Base-by-base conservation (phyloP, 2,113 vertebrate species). In the Equus przewalskii region DNA sequence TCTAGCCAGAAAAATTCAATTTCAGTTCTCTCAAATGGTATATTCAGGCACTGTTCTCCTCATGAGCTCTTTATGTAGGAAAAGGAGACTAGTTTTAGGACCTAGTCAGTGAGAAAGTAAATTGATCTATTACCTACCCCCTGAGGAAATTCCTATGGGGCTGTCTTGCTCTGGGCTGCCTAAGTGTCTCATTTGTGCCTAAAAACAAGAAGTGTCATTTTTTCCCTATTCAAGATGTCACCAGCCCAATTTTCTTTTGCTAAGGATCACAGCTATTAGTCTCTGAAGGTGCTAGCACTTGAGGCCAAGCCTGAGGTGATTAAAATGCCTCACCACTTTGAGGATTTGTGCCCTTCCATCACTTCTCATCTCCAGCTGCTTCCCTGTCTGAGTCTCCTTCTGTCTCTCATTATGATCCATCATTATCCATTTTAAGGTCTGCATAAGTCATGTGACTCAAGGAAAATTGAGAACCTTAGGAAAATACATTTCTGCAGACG, bases 101-200 rank as follows among this genome's bases (percentile, higher is more conserved):
- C 89, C 75, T 75, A 72, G 56, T 69, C 21, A 44, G n/a, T 30
- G 58, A 89, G 49, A 62, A 93, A 78, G 92, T 73, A 94, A 97
- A 91, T 92, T 91, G 91, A 93, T 94, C 96, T 83, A 72, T 96
- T 90, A 95, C 30, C n/a, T 70, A 88, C 83, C 93, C 65, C 91
- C 78, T 83, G 83, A 85, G 91, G 92, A 84, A 92, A 97, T 87
- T 79, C 94, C 89, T 69, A 21, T 46, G 78, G 95, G 83, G 69
- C 64, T 94, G 2, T 73, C 89, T 91, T 70, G 93, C 94, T 83
- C 78, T 94, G 62, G 24, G 79, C 58, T 91, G 60, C 93, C 73
- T 97, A 94, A 97, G 94, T 97, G 89, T 98, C 96, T 98, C 97
- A 97, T 98, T 97, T 97, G 79, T 96, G 87, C 91, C 91, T 97